Base-by-base conservation (phyloP, 2,888 invertebrate species). In the Xestia sexstrigata region DNA sequence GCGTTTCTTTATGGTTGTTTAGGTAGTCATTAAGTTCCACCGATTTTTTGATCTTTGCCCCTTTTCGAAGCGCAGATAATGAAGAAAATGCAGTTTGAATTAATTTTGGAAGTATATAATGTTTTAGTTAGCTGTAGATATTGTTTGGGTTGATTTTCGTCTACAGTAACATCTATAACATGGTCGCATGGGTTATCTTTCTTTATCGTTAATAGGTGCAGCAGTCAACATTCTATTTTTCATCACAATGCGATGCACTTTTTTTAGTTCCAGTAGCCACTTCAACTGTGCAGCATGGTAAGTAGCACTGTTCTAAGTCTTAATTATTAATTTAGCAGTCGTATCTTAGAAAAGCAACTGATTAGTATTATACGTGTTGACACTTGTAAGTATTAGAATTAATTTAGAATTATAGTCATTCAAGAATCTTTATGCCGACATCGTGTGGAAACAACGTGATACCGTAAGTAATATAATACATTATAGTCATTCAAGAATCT, bases 311-410 rank as follows among this genome's bases (percentile, higher is more conserved):
- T 66, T 69, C 1, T 79, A 76, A 76, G 47, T 68, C 55, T 72
- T 74, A 70, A 73, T 81, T 63, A 77, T 74, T 82, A 81, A 70
- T 74, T 70, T 79, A 80, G 68, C 52, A 84, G 84, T 70, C 35
- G 52, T 78, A 47, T 69, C 30, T 39, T 83, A 49, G 15, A 52
- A 70, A 70, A 71, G 74, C 74, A 80, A 74, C 78, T 80, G 78
- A 84, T 77, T 76, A 84, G 76, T 52, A 68, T 62, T 68, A 45
- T 30, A 67, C 13, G 17, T 13, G 45, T 78, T 70, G 78, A 76
- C 79, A 78, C 71, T 78, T 47, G 87, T 87, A 87, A 84, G 88
- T 87, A 88, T 75, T 83, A 72, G 75, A 78, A 30, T 52, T 81
- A 82, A 77, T 79, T 65, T 77, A 75, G 58, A 49, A 70, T 39